A percentile compares a stretch with the other conserved stretches of the same genome.
Conservation (phyloP, 2,113 vertebrate genomes). For the Leucosticte australis region DNA sequence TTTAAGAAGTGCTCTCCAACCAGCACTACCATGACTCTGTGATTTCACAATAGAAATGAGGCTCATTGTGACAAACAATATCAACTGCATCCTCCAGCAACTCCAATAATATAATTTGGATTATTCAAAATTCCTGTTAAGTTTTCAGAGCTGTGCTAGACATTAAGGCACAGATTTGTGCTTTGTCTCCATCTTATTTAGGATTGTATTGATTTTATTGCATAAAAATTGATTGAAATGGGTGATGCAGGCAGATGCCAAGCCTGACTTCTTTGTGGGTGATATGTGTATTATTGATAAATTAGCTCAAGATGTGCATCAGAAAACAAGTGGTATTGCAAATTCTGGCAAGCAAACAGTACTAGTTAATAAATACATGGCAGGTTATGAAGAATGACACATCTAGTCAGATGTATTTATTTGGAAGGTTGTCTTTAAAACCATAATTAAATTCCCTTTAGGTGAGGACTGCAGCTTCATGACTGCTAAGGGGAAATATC, state of each 20-base stretch:
- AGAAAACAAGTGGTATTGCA: background rate
- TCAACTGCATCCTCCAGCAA: background rate
- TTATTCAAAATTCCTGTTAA: background rate
- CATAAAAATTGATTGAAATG: background rate
- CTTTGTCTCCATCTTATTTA: background rate
- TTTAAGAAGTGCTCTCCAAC: background rate
- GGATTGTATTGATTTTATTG: background rate
- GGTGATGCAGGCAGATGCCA: background rate
- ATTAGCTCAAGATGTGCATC: background rate
- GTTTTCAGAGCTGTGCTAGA: background rate
- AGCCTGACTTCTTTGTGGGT: background rate
- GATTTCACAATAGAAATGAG: background rate
- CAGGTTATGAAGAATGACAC: background rate
- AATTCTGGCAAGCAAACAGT: background rate
- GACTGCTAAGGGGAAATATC: background rate
- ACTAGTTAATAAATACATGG: background rate
- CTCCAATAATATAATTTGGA: background rate
- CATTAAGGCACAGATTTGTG: background rate
- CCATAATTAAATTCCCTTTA: background rate
- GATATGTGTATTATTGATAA: background rate
- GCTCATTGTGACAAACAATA: background rate
- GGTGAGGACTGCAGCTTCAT: background rate
- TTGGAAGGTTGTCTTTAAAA: background rate
- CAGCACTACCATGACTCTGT: background rate
- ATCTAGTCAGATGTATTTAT: background rate